Base-by-base conservation (phyloP, 2,888 invertebrate genomes). In the Pheosia tremula region DNA sequence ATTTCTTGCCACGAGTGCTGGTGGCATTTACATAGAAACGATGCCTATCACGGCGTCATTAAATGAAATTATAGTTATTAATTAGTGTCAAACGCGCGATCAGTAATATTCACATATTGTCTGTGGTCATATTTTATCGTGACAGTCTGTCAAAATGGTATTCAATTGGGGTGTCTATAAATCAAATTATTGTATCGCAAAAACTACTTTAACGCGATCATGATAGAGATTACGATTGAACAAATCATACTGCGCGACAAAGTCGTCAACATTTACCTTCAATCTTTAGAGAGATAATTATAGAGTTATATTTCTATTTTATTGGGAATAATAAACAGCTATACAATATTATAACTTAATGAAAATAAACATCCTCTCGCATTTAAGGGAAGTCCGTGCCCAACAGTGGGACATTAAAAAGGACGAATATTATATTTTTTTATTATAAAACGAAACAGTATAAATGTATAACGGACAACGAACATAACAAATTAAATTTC, bases 81-180 rank as follows among this genome's bases (percentile, higher is more conserved):
- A 53, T 53, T 38, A 53, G 37, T 37, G 53, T 53, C 53, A 53
- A 53, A 53, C 10, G 6, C 24, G 10, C 11, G 0, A 37, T 8
- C 47, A 24, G 4, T 50, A 24, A 24, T 8, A 24, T 24, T 24
- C 24, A 24, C 24, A 24, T 24, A 24, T 24, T 24, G 24, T 24
- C 24, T 24, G 24, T 24, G 24, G 24, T 11, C 8, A 38, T 53
- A 9, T 53, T 24, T 38, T 53, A 38, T 11, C 38, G 11, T 5
- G 53, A 53, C 53, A 53, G 53, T 53, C 1, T 37, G 53, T 53
- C 53, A 53, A 53, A 53, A 53, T 50, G 24, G 50, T 13, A 50
- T 36, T 24, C 13, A 36, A 52, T 36, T n/a, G 6, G 3, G 6
- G 13, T 24, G 13, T n/a, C 9, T 50, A 53, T 37, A 37, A 53